Conservation (phyloP, 2,113 vertebrate species). For the Xerus inauris region DNA sequence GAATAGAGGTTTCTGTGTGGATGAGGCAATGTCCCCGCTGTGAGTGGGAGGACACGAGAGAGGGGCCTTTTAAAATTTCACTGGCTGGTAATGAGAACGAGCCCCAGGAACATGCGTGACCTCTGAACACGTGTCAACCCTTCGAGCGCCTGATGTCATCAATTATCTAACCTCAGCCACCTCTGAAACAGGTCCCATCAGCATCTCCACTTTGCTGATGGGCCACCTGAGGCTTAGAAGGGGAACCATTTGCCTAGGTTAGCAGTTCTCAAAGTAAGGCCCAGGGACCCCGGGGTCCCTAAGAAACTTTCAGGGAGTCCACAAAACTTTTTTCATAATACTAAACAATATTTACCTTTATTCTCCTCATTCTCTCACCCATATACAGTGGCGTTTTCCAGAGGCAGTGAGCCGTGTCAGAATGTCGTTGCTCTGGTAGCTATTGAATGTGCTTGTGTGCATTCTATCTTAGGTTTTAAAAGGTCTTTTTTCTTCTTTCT, state of each 20-base stretch:
- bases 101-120: too few species aligned
- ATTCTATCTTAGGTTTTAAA: neutral
- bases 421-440: neutral
- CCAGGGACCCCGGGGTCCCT: neutral
- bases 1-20: neutral
- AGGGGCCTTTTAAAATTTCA: neutral
- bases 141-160: neutral
- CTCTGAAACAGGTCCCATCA: neutral
- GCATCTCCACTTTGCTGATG: neutral
- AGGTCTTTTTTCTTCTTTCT: too few species aligned
- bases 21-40: neutral
- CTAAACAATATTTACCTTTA: neutral
- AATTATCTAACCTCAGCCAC: neutral
- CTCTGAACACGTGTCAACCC: neutral
- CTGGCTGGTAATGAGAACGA: neutral
- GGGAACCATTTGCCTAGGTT: neutral
- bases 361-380: fast-evolving
- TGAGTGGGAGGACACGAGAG: neutral
- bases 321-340: neutral
- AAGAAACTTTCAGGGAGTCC: neutral
- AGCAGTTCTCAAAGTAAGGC: neutral
- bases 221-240: neutral
- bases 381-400: neutral
- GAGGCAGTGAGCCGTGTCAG: neutral
- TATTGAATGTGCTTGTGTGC: too few species aligned